A percentile compares a stretch with the other conserved stretches of the same genome.
Evolutionary conservation across 2,888 invertebrate species (phyloP).

Genomic region (Polyommatus icarus): DNA sequence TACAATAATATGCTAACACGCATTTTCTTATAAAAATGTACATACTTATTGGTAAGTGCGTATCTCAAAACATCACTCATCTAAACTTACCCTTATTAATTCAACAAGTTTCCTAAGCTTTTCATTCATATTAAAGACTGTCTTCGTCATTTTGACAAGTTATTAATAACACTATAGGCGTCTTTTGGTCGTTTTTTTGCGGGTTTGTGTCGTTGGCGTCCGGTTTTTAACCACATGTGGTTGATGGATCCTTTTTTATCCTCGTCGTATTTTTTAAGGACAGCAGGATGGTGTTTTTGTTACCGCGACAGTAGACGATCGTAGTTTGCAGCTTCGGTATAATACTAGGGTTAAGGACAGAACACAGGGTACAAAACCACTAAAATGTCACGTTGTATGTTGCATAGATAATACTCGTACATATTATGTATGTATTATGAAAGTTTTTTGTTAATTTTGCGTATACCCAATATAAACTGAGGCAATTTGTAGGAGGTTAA

Average conservation of each 20-base stretch:
- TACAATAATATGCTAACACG: no score
- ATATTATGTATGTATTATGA: no score
- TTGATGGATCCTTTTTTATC: not conserved
- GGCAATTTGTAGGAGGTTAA: not conserved
- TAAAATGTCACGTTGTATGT: no score
- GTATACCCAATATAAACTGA: not conserved
- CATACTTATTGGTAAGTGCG: no score
- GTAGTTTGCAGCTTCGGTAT: not conserved
- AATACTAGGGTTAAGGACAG: no score
- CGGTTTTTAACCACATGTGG: slow-evolving; percentile 16
- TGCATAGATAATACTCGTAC: no score
- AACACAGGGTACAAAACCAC: no score
- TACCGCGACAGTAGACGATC: not conserved
- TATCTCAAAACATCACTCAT: no score
- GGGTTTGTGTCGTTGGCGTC: not conserved
- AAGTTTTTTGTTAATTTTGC: not conserved
- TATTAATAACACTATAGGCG: slow-evolving; percentile 3
- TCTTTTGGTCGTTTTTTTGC: slow-evolving; percentile 7
- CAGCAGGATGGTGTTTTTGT: not conserved
- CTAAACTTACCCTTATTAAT: no score
- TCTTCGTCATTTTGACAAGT: not conserved
- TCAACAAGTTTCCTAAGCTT: no score
- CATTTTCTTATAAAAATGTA: no score
- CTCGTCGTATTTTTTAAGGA: not conserved
- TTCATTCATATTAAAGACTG: not conserved